Evolutionary conservation across 2,888 invertebrate species (phyloP).

Genomic region (Melinopterus prodromus): DNA sequence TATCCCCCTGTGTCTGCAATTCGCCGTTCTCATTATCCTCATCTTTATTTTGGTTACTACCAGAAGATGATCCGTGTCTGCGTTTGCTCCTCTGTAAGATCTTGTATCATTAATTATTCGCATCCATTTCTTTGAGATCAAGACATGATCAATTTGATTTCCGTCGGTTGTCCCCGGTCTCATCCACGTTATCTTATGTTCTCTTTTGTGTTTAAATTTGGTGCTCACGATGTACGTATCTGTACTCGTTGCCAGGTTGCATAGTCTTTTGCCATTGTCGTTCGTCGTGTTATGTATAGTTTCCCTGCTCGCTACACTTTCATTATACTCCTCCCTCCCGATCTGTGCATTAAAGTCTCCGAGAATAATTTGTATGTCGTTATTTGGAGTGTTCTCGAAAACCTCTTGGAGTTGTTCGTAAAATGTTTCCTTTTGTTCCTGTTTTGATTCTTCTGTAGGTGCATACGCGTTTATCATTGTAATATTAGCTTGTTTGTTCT

Average conservation of each 20-base stretch:
- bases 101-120: constrained; percentile 27
- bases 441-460: constrained; percentile 23
- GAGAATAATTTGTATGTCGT: constrained; percentile 30
- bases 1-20: not conserved
- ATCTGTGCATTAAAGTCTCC: constrained; percentile 37
- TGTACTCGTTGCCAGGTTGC: constrained; percentile 23
- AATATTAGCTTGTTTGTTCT: constrained; percentile 27
- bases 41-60: constrained; percentile 22
- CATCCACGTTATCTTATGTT: constrained; percentile 35
- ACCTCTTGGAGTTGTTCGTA: constrained; percentile 28
- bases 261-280: constrained; percentile 30
- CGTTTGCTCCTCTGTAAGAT: constrained; percentile 27
- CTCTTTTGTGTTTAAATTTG: constrained; percentile 31
- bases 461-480: constrained; percentile 30
- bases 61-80: constrained; percentile 32
- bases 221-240: constrained; percentile 33
- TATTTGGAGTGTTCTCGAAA: not conserved
- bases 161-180: constrained; percentile 24
- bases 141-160: constrained; percentile 33
- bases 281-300: constrained; percentile 32
- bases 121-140: constrained; percentile 23
- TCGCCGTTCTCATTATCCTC: not conserved
- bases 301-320: constrained; percentile 30
- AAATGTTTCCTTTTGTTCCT: constrained; percentile 27
- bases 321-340: constrained; percentile 33